Evolutionary conservation across 2,888 invertebrate genomes (phyloP), one percentile per base, ranked within the genome.

Genomic region (Epirrita christyi): DNA sequence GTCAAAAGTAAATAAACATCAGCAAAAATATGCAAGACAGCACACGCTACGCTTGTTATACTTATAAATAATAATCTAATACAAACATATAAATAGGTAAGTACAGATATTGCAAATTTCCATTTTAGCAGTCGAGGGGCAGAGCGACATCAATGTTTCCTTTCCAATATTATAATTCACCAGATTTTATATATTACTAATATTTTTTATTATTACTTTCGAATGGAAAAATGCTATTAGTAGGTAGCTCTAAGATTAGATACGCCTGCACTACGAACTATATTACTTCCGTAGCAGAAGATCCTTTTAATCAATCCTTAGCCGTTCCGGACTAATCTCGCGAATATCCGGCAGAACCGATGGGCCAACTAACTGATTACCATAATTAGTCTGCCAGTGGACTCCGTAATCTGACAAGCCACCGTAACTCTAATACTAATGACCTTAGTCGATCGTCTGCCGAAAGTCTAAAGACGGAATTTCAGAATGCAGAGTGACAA

Each of bases 361-460:
- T 63, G 49, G 55, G 15, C 42, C 37, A 55, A 58, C 62, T 61
- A 52, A 63, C 61, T 65, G 65, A 67, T 64, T 68, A 61, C 55
- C 65, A 65, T 65, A 63, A 62, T 63, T 61, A 63, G 60, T 60
- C 53, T 53, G 41, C 53, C 37, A 57, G 52, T 55, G 40, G 51
- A 59, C 63, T 62, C 38, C 27, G 58, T 54, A 58, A 62, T 57
- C 62, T 62, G 50, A 46, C 59, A 47, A 50, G 54, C 50, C 50
- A 38, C 38, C 21, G 52, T 49, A 45, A 34, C 48, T 54, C 50
- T 49, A 47, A 51, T 41, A 51, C 51, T 54, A 59, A 61, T 59
- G 45, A 44, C 41, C 43, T 60, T 27, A 64, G 59, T 41, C 44
- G 42, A 62, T 55, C 49, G 46, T 59, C 46, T 43, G 21, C 50